These are phyloP conservation scores for Metacarcinus magister DNA, from an alignment of 2,888 invertebrate genomes.

Conservation along the genomic window DNA sequence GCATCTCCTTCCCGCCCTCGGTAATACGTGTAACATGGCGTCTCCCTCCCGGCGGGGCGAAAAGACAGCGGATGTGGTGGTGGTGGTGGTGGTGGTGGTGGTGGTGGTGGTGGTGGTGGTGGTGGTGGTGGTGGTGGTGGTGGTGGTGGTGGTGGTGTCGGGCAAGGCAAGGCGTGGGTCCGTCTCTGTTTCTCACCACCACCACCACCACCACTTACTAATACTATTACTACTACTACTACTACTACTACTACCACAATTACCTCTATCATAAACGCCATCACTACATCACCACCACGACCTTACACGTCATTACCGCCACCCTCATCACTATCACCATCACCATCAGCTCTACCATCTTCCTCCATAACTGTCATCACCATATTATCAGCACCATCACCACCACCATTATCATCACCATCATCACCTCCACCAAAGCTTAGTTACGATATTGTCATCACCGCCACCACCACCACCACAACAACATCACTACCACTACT, in stretches of 20 bases:
- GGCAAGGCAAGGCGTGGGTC: too few species aligned
- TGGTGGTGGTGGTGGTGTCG: not conserved
- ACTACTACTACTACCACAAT: not conserved
- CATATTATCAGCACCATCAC: not conserved
- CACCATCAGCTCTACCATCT: not conserved
- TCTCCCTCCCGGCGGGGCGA: constrained; percentile 1
- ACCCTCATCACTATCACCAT: not conserved
- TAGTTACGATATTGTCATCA: not conserved
- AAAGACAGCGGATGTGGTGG: constrained; percentile 35
- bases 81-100: constrained; percentile 5
- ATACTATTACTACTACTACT: not conserved
- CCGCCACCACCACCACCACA: not conserved
- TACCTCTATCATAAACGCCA: not conserved
- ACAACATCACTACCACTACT: not conserved
- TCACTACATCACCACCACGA: too few species aligned
- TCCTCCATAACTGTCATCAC: not conserved
- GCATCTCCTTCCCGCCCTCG: not conserved
- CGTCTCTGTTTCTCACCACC: too few species aligned
- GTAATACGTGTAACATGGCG: not conserved
- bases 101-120: not conserved
- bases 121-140: not conserved
- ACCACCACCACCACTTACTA: not conserved
- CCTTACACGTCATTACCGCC: not conserved
- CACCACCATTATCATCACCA: not conserved
- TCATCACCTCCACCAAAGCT: not conserved